phyloP scores from a whole-genome alignment of 2,113 vertebrate genomes.

The Stercorarius parasiticus region DNA sequence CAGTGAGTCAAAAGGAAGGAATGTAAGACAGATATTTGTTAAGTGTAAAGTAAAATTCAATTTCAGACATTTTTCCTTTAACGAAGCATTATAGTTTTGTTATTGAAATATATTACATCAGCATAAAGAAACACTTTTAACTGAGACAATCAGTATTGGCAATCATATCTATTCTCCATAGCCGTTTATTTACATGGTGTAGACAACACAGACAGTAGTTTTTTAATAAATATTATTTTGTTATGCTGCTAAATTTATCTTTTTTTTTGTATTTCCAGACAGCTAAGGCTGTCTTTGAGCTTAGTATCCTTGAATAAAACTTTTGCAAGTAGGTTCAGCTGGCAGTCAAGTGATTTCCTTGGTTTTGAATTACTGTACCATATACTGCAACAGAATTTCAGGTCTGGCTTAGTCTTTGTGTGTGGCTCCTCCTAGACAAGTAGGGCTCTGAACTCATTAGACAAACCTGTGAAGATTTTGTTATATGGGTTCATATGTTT shows the following conservation, averaged over 20 bases:
- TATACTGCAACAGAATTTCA: not conserved
- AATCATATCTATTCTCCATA: not conserved
- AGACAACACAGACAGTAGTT: not conserved
- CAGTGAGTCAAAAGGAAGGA: conserved; percentile 16
- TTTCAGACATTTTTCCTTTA: conserved; percentile 24
- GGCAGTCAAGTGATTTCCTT: not conserved
- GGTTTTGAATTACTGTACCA: not conserved
- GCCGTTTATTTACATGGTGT: not conserved
- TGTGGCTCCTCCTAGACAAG: not conserved
- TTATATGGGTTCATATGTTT: not conserved
- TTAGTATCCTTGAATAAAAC: not conserved
- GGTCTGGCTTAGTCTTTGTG: not conserved
- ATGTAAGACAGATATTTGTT: not conserved
- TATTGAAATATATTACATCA: conserved; percentile 7
- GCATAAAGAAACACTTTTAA: conserved; percentile 17
- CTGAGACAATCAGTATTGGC: not conserved
- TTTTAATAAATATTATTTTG: not conserved
- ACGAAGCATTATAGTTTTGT: not conserved
- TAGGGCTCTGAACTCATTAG: not conserved
- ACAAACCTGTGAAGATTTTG: not conserved
- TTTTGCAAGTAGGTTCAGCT: not conserved
- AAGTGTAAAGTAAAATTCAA: conserved; percentile 18
- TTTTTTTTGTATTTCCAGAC: not conserved
- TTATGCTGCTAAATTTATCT: not conserved
- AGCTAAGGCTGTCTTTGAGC: not conserved